Conservation (phyloP, 2,888 invertebrate species). For the Drosophila mimetica region DNA sequence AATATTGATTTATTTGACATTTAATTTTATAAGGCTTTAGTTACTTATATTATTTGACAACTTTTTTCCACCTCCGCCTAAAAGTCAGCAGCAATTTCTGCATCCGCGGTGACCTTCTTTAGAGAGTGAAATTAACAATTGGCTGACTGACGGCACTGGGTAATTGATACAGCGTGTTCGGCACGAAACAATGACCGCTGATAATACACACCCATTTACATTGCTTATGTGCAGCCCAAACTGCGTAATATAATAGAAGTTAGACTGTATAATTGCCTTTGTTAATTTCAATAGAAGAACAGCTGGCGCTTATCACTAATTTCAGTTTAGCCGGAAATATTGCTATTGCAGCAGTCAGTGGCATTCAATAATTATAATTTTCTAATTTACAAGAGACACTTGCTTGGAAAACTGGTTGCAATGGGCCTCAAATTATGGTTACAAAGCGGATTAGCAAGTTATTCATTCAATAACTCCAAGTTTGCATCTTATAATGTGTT, state of each 20-base stretch:
- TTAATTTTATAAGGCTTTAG: too few relatives aligned
- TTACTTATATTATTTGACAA: too few relatives aligned
- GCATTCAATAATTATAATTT: not conserved
- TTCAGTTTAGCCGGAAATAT: not conserved
- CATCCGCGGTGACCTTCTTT: not conserved
- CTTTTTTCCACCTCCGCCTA: conserved; percentile 29
- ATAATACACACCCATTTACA: conserved; percentile 6
- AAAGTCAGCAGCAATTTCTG: conserved; percentile 30
- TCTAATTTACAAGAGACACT: not conserved
- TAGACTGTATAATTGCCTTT: conserved; percentile 10
- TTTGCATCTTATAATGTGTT: conserved; percentile 6
- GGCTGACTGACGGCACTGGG: conserved; percentile 17
- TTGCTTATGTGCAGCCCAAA: conserved; percentile 6
- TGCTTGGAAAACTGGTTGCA: conserved; percentile 28
- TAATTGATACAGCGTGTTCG: conserved; percentile 31
- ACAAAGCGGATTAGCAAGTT: not conserved
- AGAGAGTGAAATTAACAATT: conserved; percentile 38
- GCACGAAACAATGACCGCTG: conserved; percentile 28
- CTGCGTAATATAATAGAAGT: conserved; percentile 23
- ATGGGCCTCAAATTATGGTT: not conserved
- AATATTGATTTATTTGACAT: not conserved
- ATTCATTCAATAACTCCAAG: conserved; percentile 1
- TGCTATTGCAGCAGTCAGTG: conserved; percentile 8
- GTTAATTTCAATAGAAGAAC: not conserved
- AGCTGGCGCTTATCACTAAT: conserved; percentile 54